phyloP scores from a whole-genome alignment of 1,140 invertebrate species.

The Tetranychus urticae region DNA sequence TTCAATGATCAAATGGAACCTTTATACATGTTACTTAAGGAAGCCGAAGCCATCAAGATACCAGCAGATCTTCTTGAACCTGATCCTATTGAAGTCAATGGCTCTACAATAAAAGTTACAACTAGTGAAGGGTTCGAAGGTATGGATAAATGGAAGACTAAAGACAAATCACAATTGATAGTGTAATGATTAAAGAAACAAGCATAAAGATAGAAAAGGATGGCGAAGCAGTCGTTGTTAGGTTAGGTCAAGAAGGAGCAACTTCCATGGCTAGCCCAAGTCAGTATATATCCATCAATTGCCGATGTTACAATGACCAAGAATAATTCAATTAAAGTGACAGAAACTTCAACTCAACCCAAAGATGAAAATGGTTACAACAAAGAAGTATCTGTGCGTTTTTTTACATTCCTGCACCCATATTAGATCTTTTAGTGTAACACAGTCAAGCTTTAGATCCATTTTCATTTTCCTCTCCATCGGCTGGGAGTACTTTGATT shows the following conservation, averaged over 20 bases:
- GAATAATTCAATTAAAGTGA: background rate
- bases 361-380: slow-evolving; percentile 3
- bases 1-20: too few species aligned
- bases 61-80: slow-evolving; percentile 79
- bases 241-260: slow-evolving; percentile 37
- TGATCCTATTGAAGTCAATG: slow-evolving; percentile 33
- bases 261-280: slow-evolving; percentile 83
- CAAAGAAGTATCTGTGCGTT: slow-evolving; percentile 6
- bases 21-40: too few species aligned
- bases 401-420: too few species aligned
- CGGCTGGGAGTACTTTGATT: too few species aligned
- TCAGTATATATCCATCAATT: slow-evolving; percentile 36
- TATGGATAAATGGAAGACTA: too few species aligned
- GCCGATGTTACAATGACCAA: slow-evolving; percentile 10
- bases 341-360: background rate
- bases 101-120: slow-evolving; percentile 10
- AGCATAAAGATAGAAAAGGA: too few species aligned
- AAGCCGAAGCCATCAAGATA: slow-evolving; percentile 45
- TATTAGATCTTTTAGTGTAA: too few species aligned
- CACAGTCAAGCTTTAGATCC: too few species aligned
- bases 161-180: too few species aligned
- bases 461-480: too few species aligned
- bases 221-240: background rate
- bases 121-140: background rate
- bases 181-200: too few species aligned